Evolutionary conservation across 1,140 invertebrate genomes (phyloP).

Genomic region (Dendroctonus ponderosae): DNA sequence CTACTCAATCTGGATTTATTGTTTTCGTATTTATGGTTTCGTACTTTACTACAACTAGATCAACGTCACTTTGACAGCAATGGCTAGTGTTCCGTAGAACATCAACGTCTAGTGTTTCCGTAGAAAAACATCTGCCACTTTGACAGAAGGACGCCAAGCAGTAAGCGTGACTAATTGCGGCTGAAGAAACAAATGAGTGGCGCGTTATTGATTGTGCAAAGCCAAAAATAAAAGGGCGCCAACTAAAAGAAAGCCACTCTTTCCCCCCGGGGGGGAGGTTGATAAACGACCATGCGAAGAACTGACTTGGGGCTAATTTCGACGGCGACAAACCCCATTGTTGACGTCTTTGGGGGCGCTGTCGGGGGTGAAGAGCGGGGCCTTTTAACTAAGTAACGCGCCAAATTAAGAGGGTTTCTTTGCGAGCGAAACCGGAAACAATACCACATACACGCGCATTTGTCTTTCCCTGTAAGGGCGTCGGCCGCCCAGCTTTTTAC

Average conservation of each 20-base stretch:
- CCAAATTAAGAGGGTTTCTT: slow-evolving; percentile 51
- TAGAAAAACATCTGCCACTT: too few species aligned
- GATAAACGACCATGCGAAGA: slow-evolving; percentile 48
- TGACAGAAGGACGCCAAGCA: too few species aligned
- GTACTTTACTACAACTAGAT: too few species aligned
- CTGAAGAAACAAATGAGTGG: too few species aligned
- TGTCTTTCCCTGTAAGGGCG: slow-evolving; percentile 43
- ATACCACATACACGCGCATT: slow-evolving; percentile 49
- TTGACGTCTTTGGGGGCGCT: slow-evolving; percentile 41
- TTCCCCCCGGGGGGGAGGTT: slow-evolving; percentile 20
- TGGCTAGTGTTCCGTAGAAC: too few species aligned
- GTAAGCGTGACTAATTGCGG: too few species aligned
- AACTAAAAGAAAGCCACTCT: slow-evolving; percentile 20
- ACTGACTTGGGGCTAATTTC: slow-evolving; percentile 49
- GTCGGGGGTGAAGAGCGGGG: slow-evolving; percentile 3
- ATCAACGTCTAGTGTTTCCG: too few species aligned
- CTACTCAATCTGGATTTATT: too few species aligned
- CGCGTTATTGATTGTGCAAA: not conserved
- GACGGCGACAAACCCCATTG: slow-evolving; percentile 47
- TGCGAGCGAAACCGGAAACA: slow-evolving; percentile 48
- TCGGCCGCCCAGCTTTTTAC: slow-evolving; percentile 34
- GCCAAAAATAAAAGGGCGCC: slow-evolving; percentile 26
- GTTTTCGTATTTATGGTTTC: too few species aligned
- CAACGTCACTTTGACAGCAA: too few species aligned
- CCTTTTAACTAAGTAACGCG: slow-evolving; percentile 49